These are phyloP conservation scores for Drosophila kikkawai DNA, from an alignment of 1,140 invertebrate species.

Conservation along the genomic window DNA sequence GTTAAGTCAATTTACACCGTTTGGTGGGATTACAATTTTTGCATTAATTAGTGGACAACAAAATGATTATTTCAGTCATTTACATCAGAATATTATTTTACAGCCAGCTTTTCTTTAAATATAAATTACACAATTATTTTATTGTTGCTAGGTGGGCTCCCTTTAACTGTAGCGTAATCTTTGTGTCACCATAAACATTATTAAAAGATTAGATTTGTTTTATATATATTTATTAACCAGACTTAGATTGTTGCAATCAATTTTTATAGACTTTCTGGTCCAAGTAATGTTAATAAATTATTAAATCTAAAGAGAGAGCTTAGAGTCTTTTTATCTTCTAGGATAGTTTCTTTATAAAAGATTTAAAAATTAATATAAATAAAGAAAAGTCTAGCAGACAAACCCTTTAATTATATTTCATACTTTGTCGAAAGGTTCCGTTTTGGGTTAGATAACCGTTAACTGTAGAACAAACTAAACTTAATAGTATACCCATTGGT, in stretches of 20 bases:
- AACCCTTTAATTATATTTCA: background rate
- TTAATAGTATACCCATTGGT: constrained; percentile 1
- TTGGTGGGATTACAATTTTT: background rate
- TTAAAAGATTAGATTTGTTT: constrained; percentile 38
- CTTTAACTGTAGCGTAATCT: constrained; percentile 1
- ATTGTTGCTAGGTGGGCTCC: constrained; percentile 10
- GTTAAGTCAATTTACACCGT: constrained; percentile 5
- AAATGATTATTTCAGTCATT: background rate
- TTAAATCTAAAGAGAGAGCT: background rate
- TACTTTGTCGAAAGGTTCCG: background rate
- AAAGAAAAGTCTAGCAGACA: background rate
- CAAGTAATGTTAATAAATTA: constrained; percentile 6
- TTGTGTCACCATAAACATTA: constrained; percentile 14
- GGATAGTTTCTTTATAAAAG: too few relatives aligned
- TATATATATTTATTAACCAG: constrained; percentile 26
- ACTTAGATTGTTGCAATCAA: constrained; percentile 8
- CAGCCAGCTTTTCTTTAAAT: background rate
- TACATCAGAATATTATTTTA: background rate
- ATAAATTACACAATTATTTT: constrained; percentile 10
- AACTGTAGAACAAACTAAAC: constrained; percentile 1
- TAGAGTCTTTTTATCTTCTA: background rate
- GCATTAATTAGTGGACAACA: constrained; percentile 1
- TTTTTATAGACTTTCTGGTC: constrained; percentile 7
- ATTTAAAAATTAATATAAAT: background rate
- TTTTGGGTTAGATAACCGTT: background rate